phyloP scores from a whole-genome alignment of 2,113 vertebrate species.

The Rhinoptilus africanus region DNA sequence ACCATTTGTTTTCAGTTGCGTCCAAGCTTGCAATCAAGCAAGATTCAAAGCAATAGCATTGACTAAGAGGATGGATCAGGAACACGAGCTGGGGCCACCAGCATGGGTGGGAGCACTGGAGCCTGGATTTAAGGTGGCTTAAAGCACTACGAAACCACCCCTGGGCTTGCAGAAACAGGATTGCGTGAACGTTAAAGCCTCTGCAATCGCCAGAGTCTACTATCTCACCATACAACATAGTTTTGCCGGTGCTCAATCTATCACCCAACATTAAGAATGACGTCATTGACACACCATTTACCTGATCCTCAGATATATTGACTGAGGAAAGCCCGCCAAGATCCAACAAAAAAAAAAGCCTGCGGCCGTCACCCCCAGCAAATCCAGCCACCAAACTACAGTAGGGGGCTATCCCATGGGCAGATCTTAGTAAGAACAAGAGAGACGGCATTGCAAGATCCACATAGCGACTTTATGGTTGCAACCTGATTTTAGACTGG shows the following conservation, averaged over 20 bases:
- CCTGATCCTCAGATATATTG: not conserved
- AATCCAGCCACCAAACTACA: not conserved
- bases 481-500: not conserved
- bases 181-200: not conserved
- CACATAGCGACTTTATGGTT: not conserved
- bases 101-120: not conserved
- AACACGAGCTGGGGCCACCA: not conserved
- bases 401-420: fast-evolving
- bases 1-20: not conserved
- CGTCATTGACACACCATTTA: not conserved
- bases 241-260: not conserved
- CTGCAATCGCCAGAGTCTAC: not conserved
- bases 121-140: not conserved
- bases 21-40: not conserved
- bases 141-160: fast-evolving
- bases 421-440: not conserved
- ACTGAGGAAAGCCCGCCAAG: not conserved
- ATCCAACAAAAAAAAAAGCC: not conserved
- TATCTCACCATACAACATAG: fast-evolving
- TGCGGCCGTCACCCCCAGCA: no score
- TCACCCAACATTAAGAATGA: not conserved
- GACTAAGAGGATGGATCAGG: not conserved
- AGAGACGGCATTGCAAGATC: fast-evolving
- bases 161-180: not conserved
- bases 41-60: not conserved